A percentile compares a stretch with the other conserved stretches of the same genome.
Conservation (phyloP, 2,888 invertebrate genomes). For the Sialis fuliginosa region DNA sequence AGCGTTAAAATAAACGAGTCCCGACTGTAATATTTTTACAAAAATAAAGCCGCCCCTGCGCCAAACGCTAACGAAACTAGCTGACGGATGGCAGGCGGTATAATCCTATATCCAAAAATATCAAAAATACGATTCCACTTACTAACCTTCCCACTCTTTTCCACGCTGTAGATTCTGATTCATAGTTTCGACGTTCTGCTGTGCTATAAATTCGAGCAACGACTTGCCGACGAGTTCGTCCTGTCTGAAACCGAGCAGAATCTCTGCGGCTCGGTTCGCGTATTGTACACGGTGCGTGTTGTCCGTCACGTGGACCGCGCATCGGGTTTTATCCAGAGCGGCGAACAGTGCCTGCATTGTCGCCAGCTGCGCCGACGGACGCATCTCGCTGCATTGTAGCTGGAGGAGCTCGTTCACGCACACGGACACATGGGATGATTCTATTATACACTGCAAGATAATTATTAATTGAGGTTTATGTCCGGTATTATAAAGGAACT, state of each 20-base stretch:
- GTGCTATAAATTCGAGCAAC: slow-evolving; percentile 20
- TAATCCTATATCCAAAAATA: too few relatives aligned
- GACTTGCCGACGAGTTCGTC: slow-evolving; percentile 43
- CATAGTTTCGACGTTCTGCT: slow-evolving; percentile 35
- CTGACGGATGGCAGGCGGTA: too few relatives aligned
- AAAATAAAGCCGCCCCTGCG: too few relatives aligned
- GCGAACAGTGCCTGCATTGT: slow-evolving; percentile 67
- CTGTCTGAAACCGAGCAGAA: slow-evolving; percentile 53
- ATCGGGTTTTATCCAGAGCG: slow-evolving; percentile 72
- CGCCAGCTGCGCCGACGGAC: slow-evolving; percentile 57
- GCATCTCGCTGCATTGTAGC: slow-evolving; percentile 60
- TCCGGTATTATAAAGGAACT: too few relatives aligned
- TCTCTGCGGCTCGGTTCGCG: slow-evolving; percentile 73
- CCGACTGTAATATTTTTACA: too few relatives aligned
- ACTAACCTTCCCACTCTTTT: slow-evolving; percentile 45
- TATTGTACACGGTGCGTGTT: slow-evolving; percentile 73
- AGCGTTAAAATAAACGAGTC: too few relatives aligned
- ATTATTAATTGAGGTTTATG: too few relatives aligned
- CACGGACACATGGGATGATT: slow-evolving; percentile 40
- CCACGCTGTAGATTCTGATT: slow-evolving; percentile 42
- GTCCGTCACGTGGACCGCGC: slow-evolving; percentile 77
- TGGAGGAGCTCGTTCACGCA: slow-evolving; percentile 57
- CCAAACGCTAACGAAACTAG: too few relatives aligned
- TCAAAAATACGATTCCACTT: too few relatives aligned
- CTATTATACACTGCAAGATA: slow-evolving; percentile 41